Evolutionary conservation across 1,140 invertebrate genomes (phyloP).

Genomic region (fruit fly (Drosophila melanogaster)): Release_6_plus_ISO1_MT NT_033779.5:14164001-14164500

Average conservation of each 20-base stretch:
- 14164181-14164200: slow-evolving; percentile 87
- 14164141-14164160: slow-evolving; percentile 91
- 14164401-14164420: slow-evolving; percentile 92
- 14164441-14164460: slow-evolving; percentile 93
- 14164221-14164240: slow-evolving; percentile 93
- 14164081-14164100: slow-evolving; percentile 93
- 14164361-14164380: slow-evolving; percentile 91
- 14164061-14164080: slow-evolving; percentile 88
- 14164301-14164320: slow-evolving; percentile 85
- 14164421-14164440: slow-evolving; percentile 95
- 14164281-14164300: background rate
- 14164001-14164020: slow-evolving; percentile 90
- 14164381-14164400: slow-evolving; percentile 92
- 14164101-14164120: slow-evolving; percentile 93
- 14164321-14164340: slow-evolving; percentile 90
- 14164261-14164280: background rate
- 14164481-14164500: slow-evolving; percentile 90
- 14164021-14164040: slow-evolving; percentile 91
- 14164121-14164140: slow-evolving; percentile 90
- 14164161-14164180: slow-evolving; percentile 87
- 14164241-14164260: slow-evolving; percentile 90
- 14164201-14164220: slow-evolving; percentile 91
- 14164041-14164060: slow-evolving; percentile 90
- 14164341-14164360: slow-evolving; percentile 91
- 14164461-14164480: slow-evolving; percentile 93